phyloP scores from a whole-genome alignment of 2,797 vertebrate species.

The Carapus acus region DNA sequence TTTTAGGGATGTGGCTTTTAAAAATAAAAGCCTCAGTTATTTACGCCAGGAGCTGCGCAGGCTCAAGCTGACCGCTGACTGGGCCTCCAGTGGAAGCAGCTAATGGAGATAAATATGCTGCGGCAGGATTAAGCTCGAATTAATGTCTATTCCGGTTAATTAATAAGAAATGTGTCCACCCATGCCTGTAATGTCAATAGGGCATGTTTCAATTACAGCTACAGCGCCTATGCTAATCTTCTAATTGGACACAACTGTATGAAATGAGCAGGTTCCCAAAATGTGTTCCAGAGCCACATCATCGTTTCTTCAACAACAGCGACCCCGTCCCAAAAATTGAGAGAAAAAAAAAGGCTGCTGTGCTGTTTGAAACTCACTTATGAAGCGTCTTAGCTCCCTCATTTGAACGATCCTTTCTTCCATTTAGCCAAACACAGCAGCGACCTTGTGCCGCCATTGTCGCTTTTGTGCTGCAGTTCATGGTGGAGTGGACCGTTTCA shows the following conservation, averaged over 20 bases:
- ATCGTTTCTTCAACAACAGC: conserved; percentile 32
- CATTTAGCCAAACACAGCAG: conserved; percentile 6
- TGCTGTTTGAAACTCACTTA: conserved; percentile 34
- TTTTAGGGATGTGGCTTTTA: conserved; percentile 11
- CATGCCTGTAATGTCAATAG: conserved; percentile 63
- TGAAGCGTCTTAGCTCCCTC: conserved; percentile 27
- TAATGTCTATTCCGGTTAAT: conserved; percentile 62
- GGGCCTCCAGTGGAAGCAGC: conserved; percentile 36
- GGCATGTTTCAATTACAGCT: conserved; percentile 65
- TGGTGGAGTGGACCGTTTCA: conserved; percentile 28
- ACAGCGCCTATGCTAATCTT: conserved; percentile 64
- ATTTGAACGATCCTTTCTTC: conserved; percentile 31
- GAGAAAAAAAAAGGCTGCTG: conserved; percentile 6
- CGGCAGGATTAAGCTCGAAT: conserved; percentile 60
- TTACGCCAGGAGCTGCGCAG: conserved; percentile 27
- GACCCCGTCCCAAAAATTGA: no score
- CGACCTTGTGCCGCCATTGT: conserved; percentile 1
- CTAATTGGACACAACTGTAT: conserved; percentile 62
- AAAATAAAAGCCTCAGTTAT: conserved; percentile 22
- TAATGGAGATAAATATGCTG: conserved; percentile 60
- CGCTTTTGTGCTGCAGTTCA: not conserved
- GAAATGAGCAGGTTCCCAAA: conserved; percentile 45
- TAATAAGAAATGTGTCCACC: conserved; percentile 65
- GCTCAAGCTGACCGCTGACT: conserved; percentile 32
- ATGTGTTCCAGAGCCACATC: conserved; percentile 36